phyloP scores from a whole-genome alignment of 2,888 invertebrate species.

The Mesoligia furuncula region DNA sequence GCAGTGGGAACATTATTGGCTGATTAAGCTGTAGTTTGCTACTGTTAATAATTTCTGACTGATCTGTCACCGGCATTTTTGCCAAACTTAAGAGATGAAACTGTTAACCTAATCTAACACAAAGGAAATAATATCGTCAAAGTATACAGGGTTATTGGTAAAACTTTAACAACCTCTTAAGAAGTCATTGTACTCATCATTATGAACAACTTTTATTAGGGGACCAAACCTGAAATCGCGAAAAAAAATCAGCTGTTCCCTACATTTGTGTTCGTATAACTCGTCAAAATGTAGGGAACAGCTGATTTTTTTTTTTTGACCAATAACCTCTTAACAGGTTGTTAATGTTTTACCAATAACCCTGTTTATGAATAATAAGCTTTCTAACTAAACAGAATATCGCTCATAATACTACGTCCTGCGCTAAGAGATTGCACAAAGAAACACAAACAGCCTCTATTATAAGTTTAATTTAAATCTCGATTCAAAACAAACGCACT shows the following conservation, averaged over 20 bases:
- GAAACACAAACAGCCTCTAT: slow-evolving; percentile 27
- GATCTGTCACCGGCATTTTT: neutral
- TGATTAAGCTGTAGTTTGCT: neutral
- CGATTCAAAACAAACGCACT: slow-evolving; percentile 27
- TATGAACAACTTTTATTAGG: too few relatives aligned
- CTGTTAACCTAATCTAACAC: neutral
- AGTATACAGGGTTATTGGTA: too few relatives aligned
- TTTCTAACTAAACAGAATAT: slow-evolving; percentile 18
- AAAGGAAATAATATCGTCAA: neutral
- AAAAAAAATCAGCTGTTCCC: too few relatives aligned
- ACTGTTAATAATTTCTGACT: neutral
- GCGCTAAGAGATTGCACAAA: slow-evolving; percentile 23
- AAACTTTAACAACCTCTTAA: too few relatives aligned
- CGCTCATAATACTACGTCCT: neutral
- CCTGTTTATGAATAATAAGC: too few relatives aligned
- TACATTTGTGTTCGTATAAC: too few relatives aligned
- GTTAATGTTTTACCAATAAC: too few relatives aligned
- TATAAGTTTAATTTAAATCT: slow-evolving; percentile 39
- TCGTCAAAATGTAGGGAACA: too few relatives aligned
- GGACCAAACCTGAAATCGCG: too few relatives aligned
- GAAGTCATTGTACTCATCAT: too few relatives aligned
- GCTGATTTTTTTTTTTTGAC: too few relatives aligned
- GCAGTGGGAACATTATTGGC: neutral
- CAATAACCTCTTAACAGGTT: too few relatives aligned
- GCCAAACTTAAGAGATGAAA: neutral